Evolutionary conservation across 2,888 invertebrate genomes (phyloP), one percentile per base, ranked within the genome.

Genomic region (Lochmaea crataegi): DNA sequence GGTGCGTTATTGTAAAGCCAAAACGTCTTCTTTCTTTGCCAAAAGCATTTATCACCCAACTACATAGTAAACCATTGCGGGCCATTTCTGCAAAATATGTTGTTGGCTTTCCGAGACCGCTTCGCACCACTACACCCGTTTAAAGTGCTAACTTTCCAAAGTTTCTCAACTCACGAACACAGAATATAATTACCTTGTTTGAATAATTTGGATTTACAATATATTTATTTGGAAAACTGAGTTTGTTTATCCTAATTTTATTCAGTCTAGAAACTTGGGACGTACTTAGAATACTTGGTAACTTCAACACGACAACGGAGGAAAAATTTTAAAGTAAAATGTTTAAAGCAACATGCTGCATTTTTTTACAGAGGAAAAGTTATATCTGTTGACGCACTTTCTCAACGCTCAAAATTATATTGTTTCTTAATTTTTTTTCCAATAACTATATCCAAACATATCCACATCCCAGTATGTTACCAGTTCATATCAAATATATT

Each of bases 1-100:
- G 80, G 80, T 81, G 80, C 83, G 83, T 84, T 84, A 84, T 84
- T 84, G 83, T 84, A 84, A 85, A 84, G 82, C 83, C 81, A 76
- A 82, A 84, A 82, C 82, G 82, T 82, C 84, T 84, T 85, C 83
- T 85, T 84, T 84, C 83, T 79, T 81, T 78, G 76, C 77, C 71
- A 72, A 78, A 68, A 79, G 80, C 83, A 84, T 85, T 84, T 84
- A 85, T 85, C 83, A 83, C 81, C 79, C 76, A 80, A 77, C 81
- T 82, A 83, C 81, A 80, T 77, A 71, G 76, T 76, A 70, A 77
- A 76, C 77, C 77, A 75, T 77, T 71, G 75, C 69, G 48, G 72
- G 65, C 73, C 76, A 75, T 77, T 76, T 74, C 77, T 76, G 77
- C 72, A 72, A 76, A 77, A 77, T 77, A 77, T 77, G 75, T 71